Evolutionary conservation across 2,113 vertebrate genomes (phyloP).

Genomic region (Loxodonta africana): DNA sequence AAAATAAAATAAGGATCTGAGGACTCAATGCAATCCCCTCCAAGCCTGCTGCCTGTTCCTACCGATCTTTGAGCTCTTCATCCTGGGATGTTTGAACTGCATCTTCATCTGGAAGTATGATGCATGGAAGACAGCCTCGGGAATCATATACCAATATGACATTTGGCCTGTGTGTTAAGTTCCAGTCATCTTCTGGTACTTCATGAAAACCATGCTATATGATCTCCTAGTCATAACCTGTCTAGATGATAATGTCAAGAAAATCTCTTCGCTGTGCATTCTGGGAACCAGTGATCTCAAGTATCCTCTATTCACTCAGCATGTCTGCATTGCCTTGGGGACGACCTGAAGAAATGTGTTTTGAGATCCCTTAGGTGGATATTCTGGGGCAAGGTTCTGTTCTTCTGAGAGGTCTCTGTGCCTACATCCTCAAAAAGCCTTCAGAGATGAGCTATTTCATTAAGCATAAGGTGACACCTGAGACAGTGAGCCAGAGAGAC

Average conservation of each 20-base stretch:
- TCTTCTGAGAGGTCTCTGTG: background rate
- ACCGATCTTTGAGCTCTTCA: background rate
- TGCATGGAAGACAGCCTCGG: background rate
- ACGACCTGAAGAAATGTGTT: background rate
- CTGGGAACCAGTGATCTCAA: background rate
- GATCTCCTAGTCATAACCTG: background rate
- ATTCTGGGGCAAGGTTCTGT: background rate
- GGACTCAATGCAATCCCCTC: background rate
- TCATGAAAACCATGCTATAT: background rate
- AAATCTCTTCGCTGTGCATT: background rate
- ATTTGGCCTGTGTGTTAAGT: background rate
- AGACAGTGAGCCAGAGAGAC: background rate
- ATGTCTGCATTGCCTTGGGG: background rate
- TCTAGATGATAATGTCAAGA: background rate
- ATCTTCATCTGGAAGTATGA: background rate
- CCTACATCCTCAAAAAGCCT: background rate
- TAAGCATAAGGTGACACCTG: background rate
- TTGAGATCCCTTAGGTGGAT: background rate
- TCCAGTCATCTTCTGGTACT: background rate
- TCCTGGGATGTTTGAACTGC: background rate
- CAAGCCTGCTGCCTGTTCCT: background rate
- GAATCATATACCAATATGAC: background rate
- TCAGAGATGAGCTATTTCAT: background rate
- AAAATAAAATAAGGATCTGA: constrained; percentile 9
- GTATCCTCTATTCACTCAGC: background rate